Conservation (phyloP, 2,888 invertebrate species). For the Drosophila algonquin region DNA sequence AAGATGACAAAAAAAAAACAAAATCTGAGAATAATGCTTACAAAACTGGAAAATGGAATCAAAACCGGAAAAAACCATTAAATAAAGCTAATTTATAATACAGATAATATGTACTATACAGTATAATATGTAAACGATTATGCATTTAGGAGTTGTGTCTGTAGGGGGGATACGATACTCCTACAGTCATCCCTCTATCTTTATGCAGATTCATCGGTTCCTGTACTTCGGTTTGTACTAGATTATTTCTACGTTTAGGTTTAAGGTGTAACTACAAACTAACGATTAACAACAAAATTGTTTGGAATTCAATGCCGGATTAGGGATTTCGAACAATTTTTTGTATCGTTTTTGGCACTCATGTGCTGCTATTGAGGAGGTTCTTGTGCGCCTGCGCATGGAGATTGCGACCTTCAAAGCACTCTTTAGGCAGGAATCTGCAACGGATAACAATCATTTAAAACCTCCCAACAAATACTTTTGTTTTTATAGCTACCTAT, state of each 20-base stretch:
- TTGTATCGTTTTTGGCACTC: constrained; percentile 4
- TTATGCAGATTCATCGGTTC: constrained; percentile 70
- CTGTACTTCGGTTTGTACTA: constrained; percentile 67
- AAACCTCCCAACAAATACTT: not conserved
- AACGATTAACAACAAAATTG: constrained; percentile 26
- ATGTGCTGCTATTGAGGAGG: constrained; percentile 34
- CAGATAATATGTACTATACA: constrained; percentile 30
- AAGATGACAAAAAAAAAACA: constrained; percentile 70
- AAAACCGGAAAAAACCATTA: constrained; percentile 26
- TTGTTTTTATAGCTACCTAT: constrained; percentile 81
- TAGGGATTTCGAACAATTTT: not conserved
- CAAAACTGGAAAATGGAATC: constrained; percentile 35
- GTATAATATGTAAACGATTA: constrained; percentile 24
- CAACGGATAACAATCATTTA: not conserved
- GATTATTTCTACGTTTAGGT: constrained; percentile 5
- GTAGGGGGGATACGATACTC: not conserved
- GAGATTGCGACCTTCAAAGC: constrained; percentile 65
- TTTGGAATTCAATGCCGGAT: constrained; percentile 16
- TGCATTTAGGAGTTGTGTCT: constrained; percentile 14
- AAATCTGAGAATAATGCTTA: constrained; percentile 62
- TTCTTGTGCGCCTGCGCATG: constrained; percentile 54
- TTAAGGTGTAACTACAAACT: constrained; percentile 27
- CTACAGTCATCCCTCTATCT: not conserved
- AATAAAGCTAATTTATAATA: constrained; percentile 51
- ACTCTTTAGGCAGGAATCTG: constrained; percentile 81